phyloP scores from a whole-genome alignment of 2,888 invertebrate species.

The Macrosoma leucophasiata region DNA sequence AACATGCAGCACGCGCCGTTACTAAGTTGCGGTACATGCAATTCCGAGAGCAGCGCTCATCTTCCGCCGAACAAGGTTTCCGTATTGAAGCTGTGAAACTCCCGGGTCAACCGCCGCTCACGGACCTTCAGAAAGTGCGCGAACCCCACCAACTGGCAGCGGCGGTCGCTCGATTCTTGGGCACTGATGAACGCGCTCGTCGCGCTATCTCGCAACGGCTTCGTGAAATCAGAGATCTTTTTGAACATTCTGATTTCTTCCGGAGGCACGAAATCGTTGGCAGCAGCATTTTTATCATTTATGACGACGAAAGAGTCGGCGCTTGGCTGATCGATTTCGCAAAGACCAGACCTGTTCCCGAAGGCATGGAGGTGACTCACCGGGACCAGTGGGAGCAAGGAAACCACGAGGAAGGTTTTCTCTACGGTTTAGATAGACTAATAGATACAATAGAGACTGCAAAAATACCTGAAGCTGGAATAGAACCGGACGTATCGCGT shows the following conservation, averaged over 20 bases:
- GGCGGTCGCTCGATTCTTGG: constrained; percentile 85
- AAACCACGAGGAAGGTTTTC: constrained; percentile 97
- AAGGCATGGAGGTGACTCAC: constrained; percentile 83
- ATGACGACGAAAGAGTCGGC: constrained; percentile 90
- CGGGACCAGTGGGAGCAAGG: constrained; percentile 90
- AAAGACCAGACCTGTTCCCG: constrained; percentile 87
- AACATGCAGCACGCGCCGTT: constrained; percentile 87
- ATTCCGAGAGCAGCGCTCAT: constrained; percentile 94
- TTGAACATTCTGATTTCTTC: constrained; percentile 91
- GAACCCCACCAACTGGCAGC: constrained; percentile 83
- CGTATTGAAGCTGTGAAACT: constrained; percentile 96
- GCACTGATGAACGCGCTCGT: constrained; percentile 78
- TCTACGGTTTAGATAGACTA: constrained; percentile 93
- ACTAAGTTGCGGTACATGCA: constrained; percentile 98
- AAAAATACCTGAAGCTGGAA: constrained; percentile 37
- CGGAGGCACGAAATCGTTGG: constrained; percentile 93
- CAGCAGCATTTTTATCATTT: constrained; percentile 95
- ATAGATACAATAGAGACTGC: constrained; percentile 79
- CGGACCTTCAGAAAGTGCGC: constrained; percentile 91
- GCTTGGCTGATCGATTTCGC: constrained; percentile 99
- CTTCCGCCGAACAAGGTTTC: constrained; percentile 94
- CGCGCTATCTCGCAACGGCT: constrained; percentile 83
- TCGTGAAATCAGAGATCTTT: constrained; percentile 82
- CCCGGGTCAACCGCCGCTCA: constrained; percentile 87
- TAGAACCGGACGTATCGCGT: constrained; percentile 66